Evolutionary conservation across 2,797 vertebrate species (phyloP), one percentile per base, ranked within the genome.

Genomic region (Petrocephalus sullivani): DNA sequence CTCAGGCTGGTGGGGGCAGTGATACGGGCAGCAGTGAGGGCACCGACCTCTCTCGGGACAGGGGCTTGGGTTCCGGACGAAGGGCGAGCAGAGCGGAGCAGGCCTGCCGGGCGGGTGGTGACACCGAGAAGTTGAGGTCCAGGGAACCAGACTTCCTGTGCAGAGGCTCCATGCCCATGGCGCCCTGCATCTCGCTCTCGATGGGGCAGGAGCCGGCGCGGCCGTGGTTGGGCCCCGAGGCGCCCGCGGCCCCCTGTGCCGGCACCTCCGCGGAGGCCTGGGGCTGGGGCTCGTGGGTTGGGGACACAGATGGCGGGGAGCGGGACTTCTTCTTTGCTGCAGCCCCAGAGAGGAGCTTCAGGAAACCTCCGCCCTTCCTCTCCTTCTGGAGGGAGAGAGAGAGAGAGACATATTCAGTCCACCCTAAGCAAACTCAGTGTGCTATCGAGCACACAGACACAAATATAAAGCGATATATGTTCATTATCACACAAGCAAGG

Each of bases 71-170:
- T 90, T 99, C 97, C 1, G 98, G 97, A n/a, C 95, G 94, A 84
- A 98, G 93, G 91, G 97, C 96, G 90, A 97, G 95, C 94, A 97
- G 95, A 51, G 96, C 96, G 86, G 95, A 96, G 90, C 95, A 94
- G 0, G 95, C 91, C 21, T 98, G 97, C 28, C 97, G 96, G 87
- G 96, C 92, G 2, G 97, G 97, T 19, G 98, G 97, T 14, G 97
- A 96, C 92, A 96, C 92, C 23, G 97, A 97, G 93, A 98, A 97
- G 95, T 97, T 98, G 88, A 98, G 97, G 94, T 99, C 98, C 95
- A 99, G 96, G 37, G 98, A 99, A 49, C 98, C 98, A 0, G 97
- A 98, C 94, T 99, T 99, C 90, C 97, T 97, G 96, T 99, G 98
- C 92, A 99, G 95, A 0, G 98, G 98, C 92, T 99, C 97, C 94